Conservation (phyloP, 2,797 vertebrate genomes). For the Vespertilio murinus region DNA sequence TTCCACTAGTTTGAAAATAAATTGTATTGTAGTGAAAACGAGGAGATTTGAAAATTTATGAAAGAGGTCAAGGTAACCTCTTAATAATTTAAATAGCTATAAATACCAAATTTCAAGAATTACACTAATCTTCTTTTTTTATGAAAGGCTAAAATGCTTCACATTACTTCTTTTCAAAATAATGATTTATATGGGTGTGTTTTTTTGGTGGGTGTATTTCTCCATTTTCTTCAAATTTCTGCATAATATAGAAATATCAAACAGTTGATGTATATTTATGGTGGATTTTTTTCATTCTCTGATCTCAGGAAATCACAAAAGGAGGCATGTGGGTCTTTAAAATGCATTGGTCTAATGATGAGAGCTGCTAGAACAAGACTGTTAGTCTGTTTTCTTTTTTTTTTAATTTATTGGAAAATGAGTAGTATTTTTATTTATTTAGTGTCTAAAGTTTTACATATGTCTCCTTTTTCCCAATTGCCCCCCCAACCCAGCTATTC, state of each 20-base stretch:
- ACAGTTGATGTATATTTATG: constrained; percentile 40
- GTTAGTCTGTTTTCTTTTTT: background rate
- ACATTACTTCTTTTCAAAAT: background rate
- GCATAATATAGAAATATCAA: background rate
- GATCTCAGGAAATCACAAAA: constrained; percentile 40
- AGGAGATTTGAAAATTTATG: background rate
- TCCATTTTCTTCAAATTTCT: constrained; percentile 36
- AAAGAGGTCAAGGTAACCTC: background rate
- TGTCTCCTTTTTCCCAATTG: too few relatives aligned
- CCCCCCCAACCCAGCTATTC: too few relatives aligned
- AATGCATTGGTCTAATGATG: background rate
- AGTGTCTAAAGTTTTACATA: too few relatives aligned
- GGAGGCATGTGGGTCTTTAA: background rate
- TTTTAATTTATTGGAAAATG: too few relatives aligned
- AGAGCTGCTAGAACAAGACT: background rate
- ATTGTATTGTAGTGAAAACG: background rate
- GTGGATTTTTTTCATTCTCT: background rate
- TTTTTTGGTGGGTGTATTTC: background rate
- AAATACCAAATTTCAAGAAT: constrained; percentile 8
- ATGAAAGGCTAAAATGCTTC: background rate
- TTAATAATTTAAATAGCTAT: background rate
- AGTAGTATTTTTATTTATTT: too few relatives aligned
- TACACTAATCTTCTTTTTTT: background rate
- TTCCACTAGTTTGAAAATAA: background rate
- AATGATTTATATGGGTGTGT: background rate